Evolutionary conservation across 2,888 invertebrate genomes (phyloP).

Genomic region (Rhagium mordax): DNA sequence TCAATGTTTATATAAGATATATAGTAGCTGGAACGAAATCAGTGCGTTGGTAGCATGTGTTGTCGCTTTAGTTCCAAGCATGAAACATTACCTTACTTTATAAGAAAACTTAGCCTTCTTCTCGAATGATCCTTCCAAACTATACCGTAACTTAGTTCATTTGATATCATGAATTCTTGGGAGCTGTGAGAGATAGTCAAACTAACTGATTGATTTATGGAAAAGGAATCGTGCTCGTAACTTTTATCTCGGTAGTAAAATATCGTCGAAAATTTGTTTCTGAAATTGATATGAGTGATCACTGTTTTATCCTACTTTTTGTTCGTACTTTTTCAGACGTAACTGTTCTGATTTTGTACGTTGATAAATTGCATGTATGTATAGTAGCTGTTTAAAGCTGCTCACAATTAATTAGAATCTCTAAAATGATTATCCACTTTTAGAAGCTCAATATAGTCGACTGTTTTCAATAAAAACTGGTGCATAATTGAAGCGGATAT

Average conservation of each 20-base stretch:
- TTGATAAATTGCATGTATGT: too few relatives aligned
- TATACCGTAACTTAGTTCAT: background rate
- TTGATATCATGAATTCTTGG: background rate
- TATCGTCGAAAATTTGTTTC: conserved; percentile 13
- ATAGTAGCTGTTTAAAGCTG: too few relatives aligned
- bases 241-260: conserved; percentile 6
- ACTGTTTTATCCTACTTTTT: background rate
- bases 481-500: too few relatives aligned
- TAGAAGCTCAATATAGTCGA: too few relatives aligned
- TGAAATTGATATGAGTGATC: conserved; percentile 9
- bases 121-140: conserved; percentile 1
- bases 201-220: conserved; percentile 21
- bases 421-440: too few relatives aligned
- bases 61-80: background rate
- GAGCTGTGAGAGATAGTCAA: conserved; percentile 6
- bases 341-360: background rate
- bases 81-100: conserved; percentile 4
- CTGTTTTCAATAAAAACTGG: too few relatives aligned
- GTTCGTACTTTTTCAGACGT: background rate
- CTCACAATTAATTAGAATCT: too few relatives aligned
- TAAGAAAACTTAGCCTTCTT: conserved; percentile 15
- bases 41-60: background rate
- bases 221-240: background rate
- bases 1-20: too few relatives aligned
- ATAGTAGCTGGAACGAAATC: background rate